Percentiles rank a stretch among this genome's conserved stretches.
These are phyloP conservation scores for Tragelaphus strepsiceros DNA, from an alignment of 2,113 vertebrate species.

Conservation along the genomic window DNA sequence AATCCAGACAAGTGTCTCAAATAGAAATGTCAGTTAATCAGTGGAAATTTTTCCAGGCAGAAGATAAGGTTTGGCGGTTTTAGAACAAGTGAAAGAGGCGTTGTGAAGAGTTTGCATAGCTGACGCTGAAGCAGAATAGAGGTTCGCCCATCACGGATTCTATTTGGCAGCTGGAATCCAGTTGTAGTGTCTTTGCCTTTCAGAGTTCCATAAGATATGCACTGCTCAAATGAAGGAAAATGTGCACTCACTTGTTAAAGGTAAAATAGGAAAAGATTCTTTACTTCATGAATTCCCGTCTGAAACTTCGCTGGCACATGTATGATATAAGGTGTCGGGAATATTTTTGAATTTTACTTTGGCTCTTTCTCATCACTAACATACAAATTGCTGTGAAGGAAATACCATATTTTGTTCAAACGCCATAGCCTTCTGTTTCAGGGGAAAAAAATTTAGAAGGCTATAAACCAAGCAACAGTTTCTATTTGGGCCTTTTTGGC, in stretches of 20 bases:
- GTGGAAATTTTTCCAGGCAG: background rate
- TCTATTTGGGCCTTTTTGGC: slow-evolving; percentile 17
- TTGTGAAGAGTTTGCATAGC: background rate
- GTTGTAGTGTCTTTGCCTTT: background rate
- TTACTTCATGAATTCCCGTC: background rate
- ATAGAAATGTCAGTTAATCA: background rate
- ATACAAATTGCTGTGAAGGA: slow-evolving; percentile 55
- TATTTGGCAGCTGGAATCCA: background rate
- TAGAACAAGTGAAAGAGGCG: background rate
- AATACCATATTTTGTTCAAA: slow-evolving; percentile 51
- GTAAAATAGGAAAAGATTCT: background rate
- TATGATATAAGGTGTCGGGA: slow-evolving; percentile 23
- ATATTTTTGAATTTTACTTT: slow-evolving; percentile 58
- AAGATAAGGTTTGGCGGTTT: background rate
- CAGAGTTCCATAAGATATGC: background rate
- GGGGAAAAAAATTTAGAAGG: background rate
- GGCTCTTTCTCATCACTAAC: slow-evolving; percentile 44
- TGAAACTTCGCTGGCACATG: slow-evolving; percentile 29
- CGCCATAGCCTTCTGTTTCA: slow-evolving; percentile 28
- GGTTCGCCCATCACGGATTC: background rate
- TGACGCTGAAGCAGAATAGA: background rate
- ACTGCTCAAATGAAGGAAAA: background rate
- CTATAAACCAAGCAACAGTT: slow-evolving; percentile 45
- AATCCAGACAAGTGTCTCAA: background rate
- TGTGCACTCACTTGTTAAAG: background rate